Evolutionary conservation across 1,140 invertebrate genomes (phyloP), one percentile per base, ranked within the genome.

Genomic region (Pseudomyrmex flavicornis): DNA sequence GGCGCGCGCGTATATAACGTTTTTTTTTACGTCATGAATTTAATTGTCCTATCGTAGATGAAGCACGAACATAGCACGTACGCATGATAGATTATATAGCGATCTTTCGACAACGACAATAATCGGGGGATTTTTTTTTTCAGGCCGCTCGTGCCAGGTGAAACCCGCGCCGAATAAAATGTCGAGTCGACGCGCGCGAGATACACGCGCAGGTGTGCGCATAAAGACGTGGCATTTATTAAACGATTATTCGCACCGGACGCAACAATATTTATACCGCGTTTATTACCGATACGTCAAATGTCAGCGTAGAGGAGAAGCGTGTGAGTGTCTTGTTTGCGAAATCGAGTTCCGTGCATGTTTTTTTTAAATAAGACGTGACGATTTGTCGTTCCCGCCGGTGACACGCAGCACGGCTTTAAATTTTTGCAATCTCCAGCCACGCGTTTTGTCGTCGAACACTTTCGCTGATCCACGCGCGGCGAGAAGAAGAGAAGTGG

Each of bases 171-270:
- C 22, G 65, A 84, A 80, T 66, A 84, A 88, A 87, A 35, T 84
- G 82, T 65, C 86, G 52, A 75, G 80, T 84, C 46, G 35, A 35
- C 35, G 35, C 35, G 35, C 35, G 35, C 35, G 35, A 35, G 35
- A 35, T 35, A 35, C 5, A 35, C 35, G 44, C 69, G 52, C 44
- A 48, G 73, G 76, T 82, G 76, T 82, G 70, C 77, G 87, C 83
- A 68, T 76, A 70, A 5, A 20, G 22, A 79, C 73, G 77, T 85
- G 79, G 62, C 86, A 88, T 88, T 88, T 88, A 79, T 88, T 85
- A 79, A 85, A 83, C 22, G 63, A 88, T 88, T 88, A 85, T 88
- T 85, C 79, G 62, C 68, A 83, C 74, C 61, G 74, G 62, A 85
- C 58, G 77, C 68, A 63, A 65, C 59, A 44, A 88, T 79, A 68